Percentiles rank a stretch among this genome's conserved stretches.
Conservation (phyloP, 2,797 vertebrate species). For the Crenuchus spilurus region DNA sequence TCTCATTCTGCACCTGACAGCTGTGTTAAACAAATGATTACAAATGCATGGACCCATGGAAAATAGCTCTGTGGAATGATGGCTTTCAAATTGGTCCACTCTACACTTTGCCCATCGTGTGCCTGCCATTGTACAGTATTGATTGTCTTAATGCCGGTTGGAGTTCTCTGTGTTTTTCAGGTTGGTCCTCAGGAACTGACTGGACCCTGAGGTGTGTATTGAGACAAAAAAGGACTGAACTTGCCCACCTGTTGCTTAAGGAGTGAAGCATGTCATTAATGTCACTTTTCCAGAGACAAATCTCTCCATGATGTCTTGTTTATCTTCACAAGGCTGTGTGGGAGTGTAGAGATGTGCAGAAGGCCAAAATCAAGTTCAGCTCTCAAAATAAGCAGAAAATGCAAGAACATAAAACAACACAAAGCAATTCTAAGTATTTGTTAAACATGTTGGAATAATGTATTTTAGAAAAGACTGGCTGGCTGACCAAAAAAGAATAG, state of each 20-base stretch:
- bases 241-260: background rate
- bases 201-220: background rate
- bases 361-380: background rate
- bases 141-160: slow-evolving; percentile 45
- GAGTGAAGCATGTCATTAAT: background rate
- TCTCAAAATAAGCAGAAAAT: background rate
- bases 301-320: background rate
- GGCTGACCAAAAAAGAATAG: too few relatives aligned
- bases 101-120: slow-evolving; percentile 38
- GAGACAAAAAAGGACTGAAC: background rate
- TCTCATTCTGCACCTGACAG: slow-evolving; percentile 41
- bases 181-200: slow-evolving; percentile 42
- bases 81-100: slow-evolving; percentile 60
- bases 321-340: slow-evolving; percentile 1
- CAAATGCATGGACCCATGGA: slow-evolving; percentile 41
- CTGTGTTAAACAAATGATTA: slow-evolving; percentile 56
- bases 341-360: background rate
- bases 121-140: slow-evolving; percentile 41
- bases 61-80: slow-evolving; percentile 48
- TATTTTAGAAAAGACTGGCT: too few relatives aligned
- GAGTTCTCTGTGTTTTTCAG: slow-evolving; percentile 48
- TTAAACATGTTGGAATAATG: too few relatives aligned
- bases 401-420: background rate
- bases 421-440: too few relatives aligned
- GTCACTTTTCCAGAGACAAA: background rate